Evolutionary conservation across 2,113 vertebrate species (phyloP).

Genomic region (Zosterops hypoxanthus): DNA sequence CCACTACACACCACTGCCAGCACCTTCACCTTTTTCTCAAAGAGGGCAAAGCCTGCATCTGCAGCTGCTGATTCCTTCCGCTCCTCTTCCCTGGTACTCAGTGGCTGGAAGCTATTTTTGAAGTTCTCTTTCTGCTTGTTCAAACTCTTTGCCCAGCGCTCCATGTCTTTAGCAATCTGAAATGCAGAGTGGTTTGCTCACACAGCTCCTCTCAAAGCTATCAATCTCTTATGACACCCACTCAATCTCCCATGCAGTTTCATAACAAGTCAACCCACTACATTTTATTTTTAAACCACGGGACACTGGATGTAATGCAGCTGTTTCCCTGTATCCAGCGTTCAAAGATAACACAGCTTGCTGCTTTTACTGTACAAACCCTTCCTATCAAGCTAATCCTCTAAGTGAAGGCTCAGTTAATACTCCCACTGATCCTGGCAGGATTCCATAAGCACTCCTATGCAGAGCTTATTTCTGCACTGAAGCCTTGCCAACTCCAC

Average conservation of each 20-base stretch:
- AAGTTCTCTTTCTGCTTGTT: conserved; percentile 99
- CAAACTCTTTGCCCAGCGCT: conserved; percentile 98
- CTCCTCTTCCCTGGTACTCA: conserved; percentile 90
- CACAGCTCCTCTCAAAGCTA: neutral
- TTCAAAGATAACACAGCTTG: neutral
- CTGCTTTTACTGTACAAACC: neutral
- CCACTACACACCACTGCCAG: neutral
- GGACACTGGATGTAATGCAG: conserved; percentile 13
- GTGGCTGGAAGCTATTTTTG: conserved; percentile 92
- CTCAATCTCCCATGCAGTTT: neutral
- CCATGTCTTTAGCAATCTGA: conserved; percentile 99
- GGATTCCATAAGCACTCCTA: neutral
- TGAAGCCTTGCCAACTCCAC: conserved; percentile 14
- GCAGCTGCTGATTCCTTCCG: conserved; percentile 93
- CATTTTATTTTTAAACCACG: conserved; percentile 24
- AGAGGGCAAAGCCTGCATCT: conserved; percentile 93
- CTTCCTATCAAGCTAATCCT: conserved; percentile 36
- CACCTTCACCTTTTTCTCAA: conserved; percentile 93
- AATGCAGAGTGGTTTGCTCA: neutral
- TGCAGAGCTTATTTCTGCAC: conserved; percentile 40
- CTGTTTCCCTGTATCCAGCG: neutral
- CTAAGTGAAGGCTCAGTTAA: neutral
- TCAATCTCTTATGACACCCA: neutral
- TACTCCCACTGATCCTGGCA: conserved; percentile 50
- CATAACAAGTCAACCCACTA: conserved; percentile 18